Base-by-base conservation (phyloP, 2,113 vertebrate species). In the Orthonyx spaldingii region DNA sequence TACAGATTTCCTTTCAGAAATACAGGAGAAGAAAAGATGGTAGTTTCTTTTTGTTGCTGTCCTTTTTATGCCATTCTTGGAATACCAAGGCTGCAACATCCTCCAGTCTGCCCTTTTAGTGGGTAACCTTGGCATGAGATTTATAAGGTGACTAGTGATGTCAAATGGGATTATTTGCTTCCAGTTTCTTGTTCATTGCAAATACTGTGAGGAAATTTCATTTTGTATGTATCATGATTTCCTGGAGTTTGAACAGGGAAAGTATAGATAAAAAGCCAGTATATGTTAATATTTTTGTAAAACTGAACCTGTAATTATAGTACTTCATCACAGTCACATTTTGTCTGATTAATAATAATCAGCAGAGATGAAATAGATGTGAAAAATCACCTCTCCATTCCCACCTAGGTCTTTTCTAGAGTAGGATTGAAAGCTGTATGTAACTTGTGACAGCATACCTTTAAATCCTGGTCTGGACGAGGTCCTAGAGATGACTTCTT, bases 381-480 rank as follows among this genome's bases (percentile, higher is more conserved):
- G 69, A 69, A 91, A 95, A 94, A 88, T 32, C 32, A 63, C 59
- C 30, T 83, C 11, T 83, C 10, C n/a, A 92, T 86, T 90, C 28
- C 28, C 33, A 69, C 60, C 33, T 75, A 75, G 37, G 33, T 26
- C 37, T 95, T 87, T 75, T 89, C 44, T 84, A 70, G 49, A 68
- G 52, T 68, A 81, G 56, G 35, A 84, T 94, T 94, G 92, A 82
- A 91, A 95, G 52, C 65, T 85, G 37, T 85, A 10, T 80, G 50
- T 90, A 52, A 41, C 55, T 89, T 0, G 0, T 78, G 39, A 66
- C 39, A 78, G 44, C 64, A 61, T 83, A 88, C 46, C 79, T 95
- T 97, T 94, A 94, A 94, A 75, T 92, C 72, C 57, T 75, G 20
- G 24, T 75, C 84, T 87, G 84, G 80, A 71, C 49, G 56, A 68